Conservation (phyloP, 2,888 invertebrate species). For the Parnassius smintheus region DNA sequence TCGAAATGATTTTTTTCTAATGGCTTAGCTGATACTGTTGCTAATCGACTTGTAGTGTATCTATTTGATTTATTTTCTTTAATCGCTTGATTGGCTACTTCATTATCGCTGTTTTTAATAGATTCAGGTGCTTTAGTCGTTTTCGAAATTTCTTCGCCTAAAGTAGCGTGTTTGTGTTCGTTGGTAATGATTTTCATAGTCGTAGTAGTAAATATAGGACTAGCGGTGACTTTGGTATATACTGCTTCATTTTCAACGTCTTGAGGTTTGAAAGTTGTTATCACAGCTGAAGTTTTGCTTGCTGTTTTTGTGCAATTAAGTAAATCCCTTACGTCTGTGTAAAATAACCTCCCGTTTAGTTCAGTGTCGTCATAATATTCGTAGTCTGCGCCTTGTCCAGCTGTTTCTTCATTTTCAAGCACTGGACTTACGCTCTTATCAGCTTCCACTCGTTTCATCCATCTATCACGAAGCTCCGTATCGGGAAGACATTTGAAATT, state of each 20-base stretch:
- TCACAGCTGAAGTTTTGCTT: slow-evolving; percentile 12
- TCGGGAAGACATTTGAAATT: slow-evolving; percentile 67
- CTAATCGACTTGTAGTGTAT: slow-evolving; percentile 62
- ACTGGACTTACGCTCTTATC: slow-evolving; percentile 45
- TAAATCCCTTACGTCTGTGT: slow-evolving; percentile 60
- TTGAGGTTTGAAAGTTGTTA: slow-evolving; percentile 25
- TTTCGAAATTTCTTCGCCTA: slow-evolving; percentile 24
- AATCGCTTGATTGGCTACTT: slow-evolving; percentile 30
- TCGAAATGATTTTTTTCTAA: slow-evolving; percentile 46
- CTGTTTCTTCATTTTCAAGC: slow-evolving; percentile 44
- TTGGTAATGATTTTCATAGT: slow-evolving; percentile 28
- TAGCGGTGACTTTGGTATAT: slow-evolving; percentile 29
- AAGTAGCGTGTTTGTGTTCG: slow-evolving; percentile 14
- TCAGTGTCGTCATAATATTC: slow-evolving; percentile 72
- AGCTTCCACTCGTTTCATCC: slow-evolving; percentile 49
- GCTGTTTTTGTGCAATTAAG: slow-evolving; percentile 50
- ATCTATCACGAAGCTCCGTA: slow-evolving; percentile 49
- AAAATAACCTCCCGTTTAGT: slow-evolving; percentile 69
- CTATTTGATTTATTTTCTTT: slow-evolving; percentile 36
- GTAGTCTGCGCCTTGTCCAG: slow-evolving; percentile 49
- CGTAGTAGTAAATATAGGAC: slow-evolving; percentile 21
- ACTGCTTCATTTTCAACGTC: slow-evolving; percentile 19
- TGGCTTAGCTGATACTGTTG: slow-evolving; percentile 71
- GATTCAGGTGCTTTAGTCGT: slow-evolving; percentile 28
- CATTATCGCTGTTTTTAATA: slow-evolving; percentile 23